Evolutionary conservation across 2,797 vertebrate species (phyloP), one percentile per base, ranked within the genome.

Genomic region (Pitangus sulphuratus): DNA sequence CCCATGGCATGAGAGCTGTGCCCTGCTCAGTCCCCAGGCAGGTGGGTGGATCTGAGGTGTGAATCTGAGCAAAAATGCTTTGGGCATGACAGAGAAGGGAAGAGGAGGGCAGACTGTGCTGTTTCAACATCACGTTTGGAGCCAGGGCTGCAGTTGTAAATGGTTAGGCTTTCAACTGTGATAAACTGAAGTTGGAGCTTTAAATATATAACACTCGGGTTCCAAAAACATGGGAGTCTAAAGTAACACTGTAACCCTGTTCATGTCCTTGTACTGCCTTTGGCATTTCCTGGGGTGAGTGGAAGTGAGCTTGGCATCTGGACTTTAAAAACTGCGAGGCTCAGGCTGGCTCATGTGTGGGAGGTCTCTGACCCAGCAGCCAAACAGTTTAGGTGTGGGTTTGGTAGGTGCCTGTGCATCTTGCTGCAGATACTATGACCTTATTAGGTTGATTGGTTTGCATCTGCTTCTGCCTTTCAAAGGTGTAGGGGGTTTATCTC

Each of bases 1-100:
- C 33, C 0, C 0, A 6, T 2, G 6, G 17, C 69, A 18, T 1
- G 2, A 62, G 45, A 42, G 26, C 37, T 4, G 2, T 75, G 15
- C 30, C 20, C 40, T 60, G 33, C 61, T 65, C 3, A 3, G 24
- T 56, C 24, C 40, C 33, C 15, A 8, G 39, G 39, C 56, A 12
- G n/a, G 26, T 5, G 20, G 13, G 6, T 85, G 8, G 9, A 11
- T 72, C 26, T 40, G 48, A 56, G 28, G 50, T 12, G 35, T 56
- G 62, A 45, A 39, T 45, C 44, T 0, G 1, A 50, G 15, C 28
- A 54, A 28, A 64, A 47, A 2, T 6, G 24, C 54, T 68, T 44
- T 35, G 62, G 33, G 42, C 7, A 15, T 30, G 30, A 2, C 0
- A 2, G 50, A 39, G 44, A 44, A 37, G 47, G 39, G 22, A 56